Base-by-base conservation (phyloP, 2,797 vertebrate genomes). In the Chaenodraco wilsoni region DNA sequence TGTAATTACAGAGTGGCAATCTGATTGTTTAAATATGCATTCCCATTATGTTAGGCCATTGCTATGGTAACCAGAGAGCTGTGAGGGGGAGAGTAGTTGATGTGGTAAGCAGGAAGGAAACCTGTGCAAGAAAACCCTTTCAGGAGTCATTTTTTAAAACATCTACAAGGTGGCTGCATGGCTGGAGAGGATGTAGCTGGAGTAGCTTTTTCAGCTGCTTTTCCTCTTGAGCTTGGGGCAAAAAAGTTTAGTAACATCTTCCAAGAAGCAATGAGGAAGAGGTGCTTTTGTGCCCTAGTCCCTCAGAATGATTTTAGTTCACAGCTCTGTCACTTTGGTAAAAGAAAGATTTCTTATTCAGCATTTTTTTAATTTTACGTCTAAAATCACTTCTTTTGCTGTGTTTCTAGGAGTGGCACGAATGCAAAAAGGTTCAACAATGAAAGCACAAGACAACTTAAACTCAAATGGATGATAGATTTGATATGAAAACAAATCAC, bases 101-200 rank as follows among this genome's bases (percentile, higher is more conserved):
- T 61, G 63, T 23, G 60, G 45, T 27, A 12, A 49, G 48, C 19
- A 12, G 49, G 16, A 37, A 55, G 50, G 31, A 60, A 55, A 72
- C 51, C 69, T 21, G 69, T 49, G 75, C 77, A 79, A 73, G 74
- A 65, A 83, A 83, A 78, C 31, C 67, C 76, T 80, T 87, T 82
- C 50, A 77, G 62, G 63, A 74, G 59, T 65, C 72, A 48, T 71
- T 71, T 71, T 70, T 44, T 74, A 50, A 65, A 79, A 79, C 77
- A 75, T 83, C 55, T 37, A 37, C 33, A 27, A 72, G 60, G 71
- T 52, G 60, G 71, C 64, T 19, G 65, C 14, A 44, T 23, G 69
- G 14, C 56, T 76, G 61, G 41, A 56, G 48, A 65, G 63, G 27
- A 65, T 63, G 64, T 46, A 58, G 63, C 17, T 16, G 14, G 40